These are phyloP conservation scores for Drosophila sturtevanti DNA, from an alignment of 1,140 invertebrate genomes.

Conservation along the genomic window DNA sequence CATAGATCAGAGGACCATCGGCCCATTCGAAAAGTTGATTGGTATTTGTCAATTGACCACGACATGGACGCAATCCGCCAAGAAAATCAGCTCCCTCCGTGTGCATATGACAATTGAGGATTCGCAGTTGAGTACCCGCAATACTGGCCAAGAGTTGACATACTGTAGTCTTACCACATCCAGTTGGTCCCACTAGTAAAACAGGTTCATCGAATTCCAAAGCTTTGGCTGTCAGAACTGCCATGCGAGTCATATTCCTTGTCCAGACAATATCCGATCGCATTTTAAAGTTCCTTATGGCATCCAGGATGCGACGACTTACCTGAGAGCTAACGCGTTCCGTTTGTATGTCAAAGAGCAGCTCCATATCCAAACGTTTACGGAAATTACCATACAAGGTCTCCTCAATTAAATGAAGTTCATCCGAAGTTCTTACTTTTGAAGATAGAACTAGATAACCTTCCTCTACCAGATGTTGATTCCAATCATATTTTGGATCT, in stretches of 20 bases:
- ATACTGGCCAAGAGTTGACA: slow-evolving; percentile 93
- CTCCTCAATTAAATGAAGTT: slow-evolving; percentile 89
- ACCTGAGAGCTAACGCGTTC: slow-evolving; percentile 87
- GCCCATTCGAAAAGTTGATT: slow-evolving; percentile 96
- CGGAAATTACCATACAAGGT: slow-evolving; percentile 94
- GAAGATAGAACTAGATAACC: slow-evolving; percentile 97
- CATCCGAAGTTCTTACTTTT: slow-evolving; percentile 93
- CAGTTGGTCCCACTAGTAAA: slow-evolving; percentile 98
- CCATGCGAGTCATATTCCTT: slow-evolving; percentile 93
- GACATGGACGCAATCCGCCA: slow-evolving; percentile 95
- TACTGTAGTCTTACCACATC: slow-evolving; percentile 99
- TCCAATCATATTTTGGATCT: slow-evolving; percentile 95
- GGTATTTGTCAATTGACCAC: slow-evolving; percentile 84
- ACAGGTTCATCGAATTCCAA: slow-evolving; percentile 97
- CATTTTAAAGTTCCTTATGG: slow-evolving; percentile 85
- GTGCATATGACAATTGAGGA: slow-evolving; percentile 99
- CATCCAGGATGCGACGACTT: slow-evolving; percentile 88
- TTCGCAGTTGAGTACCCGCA: slow-evolving; percentile 87
- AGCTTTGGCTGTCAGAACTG: slow-evolving; percentile 95
- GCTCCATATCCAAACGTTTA: slow-evolving; percentile 88
- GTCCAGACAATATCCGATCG: slow-evolving; percentile 97
- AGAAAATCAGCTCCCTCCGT: slow-evolving; percentile 99
- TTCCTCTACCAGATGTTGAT: slow-evolving; percentile 98
- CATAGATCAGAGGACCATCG: slow-evolving; percentile 96
- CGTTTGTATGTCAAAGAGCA: slow-evolving; percentile 90